Evolutionary conservation across 2,113 vertebrate genomes (phyloP).

Genomic region (Mus spicilegus): DNA sequence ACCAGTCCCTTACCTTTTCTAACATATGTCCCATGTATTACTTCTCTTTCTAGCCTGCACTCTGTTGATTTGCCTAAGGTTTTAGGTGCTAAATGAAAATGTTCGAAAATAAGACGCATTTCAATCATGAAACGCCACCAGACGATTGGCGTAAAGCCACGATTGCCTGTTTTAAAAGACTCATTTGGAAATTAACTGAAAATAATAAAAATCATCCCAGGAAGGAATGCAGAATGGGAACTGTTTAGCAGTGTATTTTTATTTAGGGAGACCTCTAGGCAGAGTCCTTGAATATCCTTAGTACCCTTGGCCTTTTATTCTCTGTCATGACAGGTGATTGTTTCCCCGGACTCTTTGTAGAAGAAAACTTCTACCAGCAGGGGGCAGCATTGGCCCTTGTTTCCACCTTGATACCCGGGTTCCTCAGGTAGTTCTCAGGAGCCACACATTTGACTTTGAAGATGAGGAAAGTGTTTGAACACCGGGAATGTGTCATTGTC

Average conservation of each 20-base stretch:
- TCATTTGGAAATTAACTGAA: constrained; percentile 14
- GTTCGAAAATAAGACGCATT: background rate
- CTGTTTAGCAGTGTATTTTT: background rate
- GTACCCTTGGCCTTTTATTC: background rate
- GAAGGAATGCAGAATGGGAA: background rate
- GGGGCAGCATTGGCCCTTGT: constrained; percentile 73
- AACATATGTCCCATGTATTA: background rate
- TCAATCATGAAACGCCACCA: background rate
- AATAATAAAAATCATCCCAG: background rate
- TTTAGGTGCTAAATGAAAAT: background rate
- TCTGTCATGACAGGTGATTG: background rate
- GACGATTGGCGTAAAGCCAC: background rate
- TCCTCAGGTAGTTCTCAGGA: background rate
- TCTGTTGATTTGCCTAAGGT: background rate
- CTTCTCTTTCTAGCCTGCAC: background rate
- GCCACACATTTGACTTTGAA: background rate
- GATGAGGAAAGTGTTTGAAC: background rate
- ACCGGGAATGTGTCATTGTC: background rate
- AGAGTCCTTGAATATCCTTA: background rate
- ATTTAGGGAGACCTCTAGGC: background rate
- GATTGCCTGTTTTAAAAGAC: background rate
- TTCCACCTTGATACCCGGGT: background rate
- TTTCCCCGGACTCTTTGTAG: constrained; percentile 5
- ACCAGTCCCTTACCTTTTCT: background rate
- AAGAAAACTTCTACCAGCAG: constrained; percentile 65